These are phyloP conservation scores for Hozukius guyotensis DNA, from an alignment of 2,797 vertebrate species.

Conservation along the genomic window DNA sequence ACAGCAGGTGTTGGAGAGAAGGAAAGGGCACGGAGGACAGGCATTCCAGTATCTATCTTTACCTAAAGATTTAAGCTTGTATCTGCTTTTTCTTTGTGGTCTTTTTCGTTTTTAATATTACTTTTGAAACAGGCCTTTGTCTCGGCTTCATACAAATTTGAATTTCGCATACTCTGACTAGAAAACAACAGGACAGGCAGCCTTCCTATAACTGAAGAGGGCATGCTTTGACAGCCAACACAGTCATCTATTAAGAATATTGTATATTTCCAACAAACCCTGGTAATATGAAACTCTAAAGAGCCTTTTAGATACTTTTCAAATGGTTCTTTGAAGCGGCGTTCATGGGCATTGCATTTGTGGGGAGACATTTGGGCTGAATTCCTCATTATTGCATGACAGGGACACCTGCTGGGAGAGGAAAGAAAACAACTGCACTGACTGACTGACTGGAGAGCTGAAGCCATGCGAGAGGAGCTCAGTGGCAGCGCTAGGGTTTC, in stretches of 20 bases:
- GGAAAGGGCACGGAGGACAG: conserved; percentile 55
- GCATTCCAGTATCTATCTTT: conserved; percentile 29
- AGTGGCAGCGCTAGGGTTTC: conserved; percentile 50
- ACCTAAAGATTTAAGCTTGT: conserved; percentile 39
- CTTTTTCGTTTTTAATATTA: conserved; percentile 8
- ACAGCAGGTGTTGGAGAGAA: conserved; percentile 75
- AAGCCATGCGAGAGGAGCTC: conserved; percentile 34
- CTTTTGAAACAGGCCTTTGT: conserved; percentile 1
- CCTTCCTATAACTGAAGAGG: conserved; percentile 13
- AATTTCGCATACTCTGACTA: conserved; percentile 18
- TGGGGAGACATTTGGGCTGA: conserved; percentile 49
- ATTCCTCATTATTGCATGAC: conserved; percentile 75
- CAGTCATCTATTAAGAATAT: conserved; percentile 10
- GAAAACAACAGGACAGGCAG: conserved; percentile 39
- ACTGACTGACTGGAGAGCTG: conserved; percentile 13
- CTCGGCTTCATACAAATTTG: conserved; percentile 10
- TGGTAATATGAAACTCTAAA: conserved; percentile 16
- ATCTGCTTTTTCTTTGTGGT: not conserved
- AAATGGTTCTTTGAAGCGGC: conserved; percentile 58
- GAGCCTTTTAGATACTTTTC: conserved; percentile 35
- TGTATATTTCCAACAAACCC: conserved; percentile 16
- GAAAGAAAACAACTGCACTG: conserved; percentile 64
- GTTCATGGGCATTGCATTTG: conserved; percentile 50
- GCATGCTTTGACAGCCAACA: conserved; percentile 7
- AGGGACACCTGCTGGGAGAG: conserved; percentile 81